Evolutionary conservation across 2,113 vertebrate species (phyloP).

Genomic region (Hirundichthys speculiger): DNA sequence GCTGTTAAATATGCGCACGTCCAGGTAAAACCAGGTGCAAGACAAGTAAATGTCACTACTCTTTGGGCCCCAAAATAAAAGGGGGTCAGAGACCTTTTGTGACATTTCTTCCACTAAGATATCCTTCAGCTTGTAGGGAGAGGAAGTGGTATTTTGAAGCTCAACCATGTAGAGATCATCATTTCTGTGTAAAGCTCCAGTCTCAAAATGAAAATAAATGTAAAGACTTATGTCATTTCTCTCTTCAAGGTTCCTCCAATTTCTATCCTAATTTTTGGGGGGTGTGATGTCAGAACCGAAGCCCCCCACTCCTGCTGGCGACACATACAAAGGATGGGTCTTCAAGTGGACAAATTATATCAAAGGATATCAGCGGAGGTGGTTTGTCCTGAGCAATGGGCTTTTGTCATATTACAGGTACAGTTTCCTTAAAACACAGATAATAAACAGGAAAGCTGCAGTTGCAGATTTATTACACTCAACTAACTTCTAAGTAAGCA

Average conservation of each 20-base stretch:
- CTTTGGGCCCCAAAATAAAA: no score
- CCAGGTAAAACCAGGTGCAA: neutral
- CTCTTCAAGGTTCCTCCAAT: slow-evolving; percentile 37
- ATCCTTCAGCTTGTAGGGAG: neutral
- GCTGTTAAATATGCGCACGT: slow-evolving; percentile 1
- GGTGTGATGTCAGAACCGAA: slow-evolving; percentile 82
- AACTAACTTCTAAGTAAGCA: no score
- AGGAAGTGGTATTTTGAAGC: neutral
- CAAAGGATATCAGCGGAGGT: slow-evolving; percentile 92
- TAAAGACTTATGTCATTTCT: neutral
- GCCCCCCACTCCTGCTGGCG: slow-evolving; percentile 77
- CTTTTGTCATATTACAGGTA: slow-evolving; percentile 92
- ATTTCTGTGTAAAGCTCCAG: neutral
- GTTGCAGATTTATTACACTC: no score
- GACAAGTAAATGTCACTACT: no score
- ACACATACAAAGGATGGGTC: slow-evolving; percentile 88
- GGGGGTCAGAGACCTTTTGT: neutral
- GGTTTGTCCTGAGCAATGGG: slow-evolving; percentile 94
- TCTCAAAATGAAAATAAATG: neutral
- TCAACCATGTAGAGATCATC: neutral
- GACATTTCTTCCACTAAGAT: neutral
- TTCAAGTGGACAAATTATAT: slow-evolving; percentile 97
- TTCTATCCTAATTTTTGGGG: slow-evolving; percentile 55
- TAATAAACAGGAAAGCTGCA: neutral
- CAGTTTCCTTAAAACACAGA: neutral